Evolutionary conservation across 2,113 vertebrate genomes (phyloP).

Genomic region (Peromyscus leucopus): DNA sequence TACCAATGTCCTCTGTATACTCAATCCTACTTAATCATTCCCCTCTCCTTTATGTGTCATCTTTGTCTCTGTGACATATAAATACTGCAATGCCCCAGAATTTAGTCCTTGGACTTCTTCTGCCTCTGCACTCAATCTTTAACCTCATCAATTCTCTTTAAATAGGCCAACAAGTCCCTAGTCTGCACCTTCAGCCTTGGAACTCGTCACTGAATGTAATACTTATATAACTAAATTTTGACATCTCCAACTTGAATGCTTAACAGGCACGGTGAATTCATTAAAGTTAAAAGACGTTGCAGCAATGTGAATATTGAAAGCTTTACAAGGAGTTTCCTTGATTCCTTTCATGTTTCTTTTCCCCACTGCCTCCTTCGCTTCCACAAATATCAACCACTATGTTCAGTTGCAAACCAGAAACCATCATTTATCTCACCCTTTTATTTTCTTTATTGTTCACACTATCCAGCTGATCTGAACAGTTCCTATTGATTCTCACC

Average conservation of each 20-base stretch:
- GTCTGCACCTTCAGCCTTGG: background rate
- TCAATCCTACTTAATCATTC: background rate
- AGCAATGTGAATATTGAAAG: background rate
- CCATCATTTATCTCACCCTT: background rate
- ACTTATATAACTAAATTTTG: background rate
- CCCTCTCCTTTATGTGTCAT: background rate
- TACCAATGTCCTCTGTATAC: background rate
- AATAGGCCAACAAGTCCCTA: slow-evolving; percentile 15
- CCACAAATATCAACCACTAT: background rate
- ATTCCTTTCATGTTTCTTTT: background rate
- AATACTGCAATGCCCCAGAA: background rate
- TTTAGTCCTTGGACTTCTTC: background rate
- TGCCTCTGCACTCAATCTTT: background rate
- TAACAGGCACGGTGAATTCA: background rate
- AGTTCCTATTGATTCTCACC: background rate
- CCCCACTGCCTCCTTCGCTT: background rate
- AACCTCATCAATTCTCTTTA: background rate
- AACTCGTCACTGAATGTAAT: background rate
- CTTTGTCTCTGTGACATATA: slow-evolving; percentile 3
- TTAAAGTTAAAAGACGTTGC: slow-evolving; percentile 1
- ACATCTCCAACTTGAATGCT: background rate
- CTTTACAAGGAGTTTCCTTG: background rate
- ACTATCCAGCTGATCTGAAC: background rate
- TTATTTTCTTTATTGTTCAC: background rate
- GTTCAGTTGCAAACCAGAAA: background rate